phyloP scores from a whole-genome alignment of 2,888 invertebrate species.

The Clunio marinus region DNA sequence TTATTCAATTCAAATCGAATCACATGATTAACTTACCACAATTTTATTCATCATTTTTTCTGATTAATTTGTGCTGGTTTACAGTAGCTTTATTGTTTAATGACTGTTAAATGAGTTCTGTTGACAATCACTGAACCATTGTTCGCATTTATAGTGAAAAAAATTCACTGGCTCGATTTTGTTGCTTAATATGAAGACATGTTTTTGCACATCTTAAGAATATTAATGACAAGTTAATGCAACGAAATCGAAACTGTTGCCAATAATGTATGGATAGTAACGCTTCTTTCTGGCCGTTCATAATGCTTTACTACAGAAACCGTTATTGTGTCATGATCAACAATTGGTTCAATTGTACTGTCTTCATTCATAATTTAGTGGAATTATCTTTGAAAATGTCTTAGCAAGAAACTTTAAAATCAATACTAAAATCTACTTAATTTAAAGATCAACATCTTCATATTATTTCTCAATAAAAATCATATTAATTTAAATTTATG shows the following conservation, averaged over 20 bases:
- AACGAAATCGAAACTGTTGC: conserved; percentile 9
- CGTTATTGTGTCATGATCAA: conserved; percentile 20
- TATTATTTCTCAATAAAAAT: too few relatives aligned
- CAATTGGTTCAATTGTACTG: neutral
- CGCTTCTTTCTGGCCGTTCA: neutral
- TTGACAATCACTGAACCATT: neutral
- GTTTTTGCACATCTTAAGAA: conserved; percentile 7
- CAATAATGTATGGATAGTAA: neutral
- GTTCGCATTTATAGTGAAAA: conserved; percentile 6
- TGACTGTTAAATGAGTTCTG: neutral
- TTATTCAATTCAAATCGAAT: neutral
- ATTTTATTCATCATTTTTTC: conserved; percentile 16
- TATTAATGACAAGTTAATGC: too few relatives aligned
- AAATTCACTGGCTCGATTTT: neutral
- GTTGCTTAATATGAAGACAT: neutral
- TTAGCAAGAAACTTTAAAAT: too few relatives aligned
- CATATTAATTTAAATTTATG: too few relatives aligned
- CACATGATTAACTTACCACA: conserved; percentile 10
- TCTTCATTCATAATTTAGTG: too few relatives aligned
- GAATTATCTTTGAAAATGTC: too few relatives aligned
- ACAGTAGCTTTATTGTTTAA: neutral
- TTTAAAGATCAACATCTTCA: too few relatives aligned
- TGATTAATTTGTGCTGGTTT: neutral
- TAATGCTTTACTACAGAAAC: conserved; percentile 7
- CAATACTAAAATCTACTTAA: too few relatives aligned